Evolutionary conservation across 1,140 invertebrate genomes (phyloP), one percentile per base, ranked within the genome.

Genomic region (Drosophila sucinea): DNA sequence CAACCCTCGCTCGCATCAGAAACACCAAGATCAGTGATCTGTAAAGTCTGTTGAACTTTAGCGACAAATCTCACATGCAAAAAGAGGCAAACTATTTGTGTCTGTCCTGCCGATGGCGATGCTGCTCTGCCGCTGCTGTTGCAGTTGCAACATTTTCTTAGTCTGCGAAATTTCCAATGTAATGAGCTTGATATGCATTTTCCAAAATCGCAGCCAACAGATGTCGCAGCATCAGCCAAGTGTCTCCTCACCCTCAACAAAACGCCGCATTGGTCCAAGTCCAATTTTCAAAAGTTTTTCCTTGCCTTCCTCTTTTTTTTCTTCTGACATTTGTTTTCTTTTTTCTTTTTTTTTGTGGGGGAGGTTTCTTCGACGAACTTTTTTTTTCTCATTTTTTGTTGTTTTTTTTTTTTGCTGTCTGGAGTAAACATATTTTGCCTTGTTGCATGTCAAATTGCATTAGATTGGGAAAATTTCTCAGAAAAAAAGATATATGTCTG

Each of bases 401-500:
- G 62, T 51, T 54, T 55, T 29, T n/a, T 56, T 10, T 58, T 58
- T 58, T 58, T 58, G 27, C 54, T 58, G 56, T 58, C 56, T 58
- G 56, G 56, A 58, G 56, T 58, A 51, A 51, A 51, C n/a, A 51
- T 51, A 51, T 51, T 51, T 35, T 25, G 78, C 79, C 83, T 79
- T 86, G 83, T 89, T 84, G 84, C 84, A 89, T 89, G 84, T 87
- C 84, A 81, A 85, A 81, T 86, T 76, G 73, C 84, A 87, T 87
- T 79, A 84, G 73, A 89, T 89, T 80, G 81, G 71, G 62, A 86
- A 75, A 67, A 72, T 83, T 51, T 87, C 83, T 78, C 69, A 78
- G 79, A 73, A 86, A 82, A 56, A 65, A 41, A 38, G 10, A 44
- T 44, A 44, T 44, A 11, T 41, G 23, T 58, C 11, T 58, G 33